These are phyloP conservation scores for Coecobrya sp. DNA, from an alignment of 2,888 invertebrate genomes.

Conservation along the genomic window DNA sequence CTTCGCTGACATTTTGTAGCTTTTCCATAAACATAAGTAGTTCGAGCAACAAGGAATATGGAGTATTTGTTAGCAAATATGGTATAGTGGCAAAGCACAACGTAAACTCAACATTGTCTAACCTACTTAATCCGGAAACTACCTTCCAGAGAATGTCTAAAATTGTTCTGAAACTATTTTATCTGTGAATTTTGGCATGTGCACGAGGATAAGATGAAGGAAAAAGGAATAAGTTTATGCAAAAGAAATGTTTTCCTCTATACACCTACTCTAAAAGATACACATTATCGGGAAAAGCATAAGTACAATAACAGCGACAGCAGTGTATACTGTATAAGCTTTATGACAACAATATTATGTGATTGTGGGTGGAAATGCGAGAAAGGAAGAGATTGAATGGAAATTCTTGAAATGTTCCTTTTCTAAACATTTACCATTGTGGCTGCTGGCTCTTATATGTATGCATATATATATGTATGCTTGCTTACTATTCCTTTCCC, in stretches of 20 bases:
- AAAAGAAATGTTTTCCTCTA: neutral
- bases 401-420: conserved; percentile 30
- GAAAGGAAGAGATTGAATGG: neutral
- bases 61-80: neutral
- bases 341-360: conserved; percentile 24
- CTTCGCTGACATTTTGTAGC: neutral
- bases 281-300: neutral
- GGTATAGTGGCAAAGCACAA: neutral
- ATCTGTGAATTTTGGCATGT: conserved; percentile 70
- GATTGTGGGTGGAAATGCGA: neutral
- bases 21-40: neutral
- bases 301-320: neutral
- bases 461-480: too few species aligned
- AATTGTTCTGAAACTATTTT: conserved; percentile 60
- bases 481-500: conserved; percentile 30
- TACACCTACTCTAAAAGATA: neutral
- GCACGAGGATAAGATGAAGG: neutral
- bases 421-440: neutral
- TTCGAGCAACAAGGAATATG: neutral
- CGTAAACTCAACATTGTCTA: conserved; percentile 12
- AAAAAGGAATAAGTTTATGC: neutral
- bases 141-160: neutral
- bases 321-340: neutral
- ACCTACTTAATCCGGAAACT: conserved; percentile 43
- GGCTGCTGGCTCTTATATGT: neutral